Conservation (phyloP, 2,888 invertebrate genomes). For the Lampropteryx suffumata region DNA sequence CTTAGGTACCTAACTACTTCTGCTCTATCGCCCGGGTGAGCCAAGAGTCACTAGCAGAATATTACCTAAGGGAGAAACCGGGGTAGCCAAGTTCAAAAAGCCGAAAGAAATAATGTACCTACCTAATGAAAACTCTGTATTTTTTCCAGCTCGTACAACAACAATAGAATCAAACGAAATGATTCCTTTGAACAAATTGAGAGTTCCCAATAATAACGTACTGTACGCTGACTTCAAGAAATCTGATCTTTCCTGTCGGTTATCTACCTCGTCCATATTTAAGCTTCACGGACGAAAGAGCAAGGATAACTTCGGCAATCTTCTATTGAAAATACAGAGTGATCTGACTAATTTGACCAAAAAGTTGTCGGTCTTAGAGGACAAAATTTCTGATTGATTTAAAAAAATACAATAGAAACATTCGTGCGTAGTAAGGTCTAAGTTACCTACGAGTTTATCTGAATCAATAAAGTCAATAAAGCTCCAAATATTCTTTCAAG, state of each 20-base stretch:
- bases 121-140: no score
- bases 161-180: conserved; percentile 42
- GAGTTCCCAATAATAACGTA: conserved; percentile 23
- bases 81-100: no score
- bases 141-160: conserved; percentile 42
- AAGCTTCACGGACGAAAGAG: conserved; percentile 59
- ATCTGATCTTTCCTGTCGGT: conserved; percentile 55
- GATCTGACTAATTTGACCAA: conserved; percentile 60
- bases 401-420: no score
- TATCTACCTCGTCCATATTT: conserved; percentile 62
- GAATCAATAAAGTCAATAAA: no score
- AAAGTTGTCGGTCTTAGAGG: conserved; percentile 65
- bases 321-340: conserved; percentile 68
- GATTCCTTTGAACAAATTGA: conserved; percentile 40
- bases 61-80: no score
- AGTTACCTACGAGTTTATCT: no score
- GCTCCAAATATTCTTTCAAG: no score
- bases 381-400: conserved; percentile 44
- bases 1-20: no score
- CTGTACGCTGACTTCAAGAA: conserved; percentile 47
- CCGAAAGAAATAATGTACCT: no score
- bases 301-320: conserved; percentile 62
- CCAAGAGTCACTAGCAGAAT: no score
- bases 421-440: no score
- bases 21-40: no score